Base-by-base conservation (phyloP, 2,797 vertebrate genomes). In the Valencia hispanica region DNA sequence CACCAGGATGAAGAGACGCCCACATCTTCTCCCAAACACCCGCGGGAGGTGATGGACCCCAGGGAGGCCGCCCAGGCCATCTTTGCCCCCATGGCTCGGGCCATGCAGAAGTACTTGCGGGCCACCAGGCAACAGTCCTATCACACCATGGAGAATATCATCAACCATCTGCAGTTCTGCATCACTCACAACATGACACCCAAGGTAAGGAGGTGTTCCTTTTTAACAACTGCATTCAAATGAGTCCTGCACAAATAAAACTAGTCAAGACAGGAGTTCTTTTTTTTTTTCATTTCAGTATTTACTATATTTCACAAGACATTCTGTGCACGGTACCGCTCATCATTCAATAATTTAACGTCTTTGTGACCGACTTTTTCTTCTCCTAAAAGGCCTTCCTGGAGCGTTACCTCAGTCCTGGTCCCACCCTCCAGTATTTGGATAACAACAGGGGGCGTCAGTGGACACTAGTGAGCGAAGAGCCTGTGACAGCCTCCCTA, bases 71-170 rank as follows among this genome's bases (percentile, higher is more conserved):
- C 97, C 0, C 97, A 97, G 77, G 97, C 97, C 83, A 97, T 98
- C 86, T 97, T 98, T 0, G 97, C 97, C 53, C 97, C 97, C 72
- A 97, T 98, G 97, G 97, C 97, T 0, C 90, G 97, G 0, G 97
- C 97, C 90, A 97, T 98, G 97, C 97, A 98, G 95, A 98, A 98
- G 73, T 98, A 97, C 92, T 95, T 98, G 8, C 93, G 97, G 0
- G 96, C 96, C 87, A 98, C 97, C 39, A 95, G 97, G 84, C 97
- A 98, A 88, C 97, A 98, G 92, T 95, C 96, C 6, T 97, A 95
- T 93, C 97, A 98, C 92, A 97, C 93, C 83, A 98, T 98, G 97
- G 97, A 98, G 95, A 97, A 96, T 95, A 98, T 98, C 93, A 95
- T 98, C 75, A 96, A 91, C 81, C 97, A 97, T 89, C 94, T 98